phyloP scores from a whole-genome alignment of 2,113 vertebrate genomes.

The Nibea albiflora region DNA sequence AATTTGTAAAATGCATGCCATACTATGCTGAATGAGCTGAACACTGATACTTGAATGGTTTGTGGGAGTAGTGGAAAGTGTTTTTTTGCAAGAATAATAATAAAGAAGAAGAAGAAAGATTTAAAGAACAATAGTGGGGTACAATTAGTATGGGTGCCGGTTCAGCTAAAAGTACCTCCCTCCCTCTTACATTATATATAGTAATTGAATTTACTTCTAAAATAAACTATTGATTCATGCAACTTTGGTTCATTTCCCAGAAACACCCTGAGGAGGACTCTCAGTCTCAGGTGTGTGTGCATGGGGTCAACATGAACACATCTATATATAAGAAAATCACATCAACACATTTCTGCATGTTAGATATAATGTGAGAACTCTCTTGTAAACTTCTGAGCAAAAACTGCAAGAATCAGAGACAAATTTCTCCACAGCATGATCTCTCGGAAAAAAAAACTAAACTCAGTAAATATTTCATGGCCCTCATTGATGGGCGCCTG shows the following conservation, averaged over 20 bases:
- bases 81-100: too few relatives aligned
- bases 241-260: neutral
- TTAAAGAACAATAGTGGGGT: too few relatives aligned
- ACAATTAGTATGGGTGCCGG: too few relatives aligned
- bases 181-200: too few relatives aligned
- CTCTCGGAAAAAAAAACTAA: constrained; percentile 16
- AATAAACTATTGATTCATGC: neutral
- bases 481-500: neutral
- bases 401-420: neutral
- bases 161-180: too few relatives aligned
- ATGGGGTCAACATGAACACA: neutral
- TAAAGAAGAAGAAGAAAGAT: too few relatives aligned
- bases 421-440: constrained; percentile 5
- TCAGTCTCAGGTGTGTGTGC: neutral
- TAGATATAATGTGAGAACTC: neutral
- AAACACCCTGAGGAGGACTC: neutral
- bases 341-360: neutral
- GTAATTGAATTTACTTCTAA: too few relatives aligned
- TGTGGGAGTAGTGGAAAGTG: too few relatives aligned
- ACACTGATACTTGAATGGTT: too few relatives aligned
- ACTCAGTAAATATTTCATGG: constrained; percentile 51
- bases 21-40: too few relatives aligned
- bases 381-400: neutral
- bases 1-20: too few relatives aligned
- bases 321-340: neutral